Evolutionary conservation across 1,140 invertebrate genomes (phyloP), one percentile per base, ranked within the genome.

Genomic region (Brachionus plicatilis): DNA sequence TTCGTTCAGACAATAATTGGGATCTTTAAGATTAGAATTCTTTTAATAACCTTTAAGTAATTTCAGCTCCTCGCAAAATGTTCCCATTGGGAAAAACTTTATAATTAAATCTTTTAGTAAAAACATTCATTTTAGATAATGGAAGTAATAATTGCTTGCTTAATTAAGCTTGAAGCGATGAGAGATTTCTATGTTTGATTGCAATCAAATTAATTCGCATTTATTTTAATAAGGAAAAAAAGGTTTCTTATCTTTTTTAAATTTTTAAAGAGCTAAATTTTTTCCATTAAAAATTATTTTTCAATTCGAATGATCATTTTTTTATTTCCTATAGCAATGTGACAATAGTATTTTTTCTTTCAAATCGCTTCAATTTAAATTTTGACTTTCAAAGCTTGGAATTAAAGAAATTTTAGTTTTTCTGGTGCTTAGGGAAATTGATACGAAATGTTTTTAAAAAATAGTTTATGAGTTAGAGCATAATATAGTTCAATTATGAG

Each of bases 41-140:
- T 60, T 60, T 60, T 60, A 60, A 60, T 60, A 60, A 60, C 53
- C 53, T 60, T 60, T 60, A 60, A 60, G 53, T 60, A 60, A 60
- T 60, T n/a, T n/a, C 20, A 60, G 17, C 53, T 60, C 53, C 17
- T 60, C 20, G 20, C 20, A 60, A 11, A 20, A 60, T 60, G 17
- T 60, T 60, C 53, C 20, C 20, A 60, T n/a, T 60, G 53, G 53
- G 53, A 60, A 60, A 20, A 60, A 60, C 20, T 60, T 60, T 24
- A 60, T 60, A 20, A 60, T 60, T 60, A 47, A 20, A 60, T 60
- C 53, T 60, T 60, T 60, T 24, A 20, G 53, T n/a, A 24, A 60
- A 60, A 60, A 60, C 53, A 60, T 60, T 60, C 20, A 60, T 60
- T 60, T 60, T n/a, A 60, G 53, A 60, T 60, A 60, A 60, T 60